phyloP scores from a whole-genome alignment of 2,113 vertebrate species.

The Gavia stellata region DNA sequence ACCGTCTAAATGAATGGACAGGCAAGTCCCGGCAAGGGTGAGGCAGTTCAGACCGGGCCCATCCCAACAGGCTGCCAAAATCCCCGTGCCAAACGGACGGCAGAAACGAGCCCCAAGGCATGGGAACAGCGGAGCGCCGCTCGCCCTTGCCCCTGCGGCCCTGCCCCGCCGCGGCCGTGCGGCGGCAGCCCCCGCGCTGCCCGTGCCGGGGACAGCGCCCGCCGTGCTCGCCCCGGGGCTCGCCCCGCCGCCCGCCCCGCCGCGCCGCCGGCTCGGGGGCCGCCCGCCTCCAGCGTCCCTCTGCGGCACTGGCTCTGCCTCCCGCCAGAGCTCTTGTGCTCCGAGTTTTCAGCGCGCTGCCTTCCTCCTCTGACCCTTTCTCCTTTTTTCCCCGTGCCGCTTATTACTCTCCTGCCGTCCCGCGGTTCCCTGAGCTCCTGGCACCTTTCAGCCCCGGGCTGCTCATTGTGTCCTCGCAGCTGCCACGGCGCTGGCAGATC shows the following conservation, averaged over 20 bases:
- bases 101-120: not conserved
- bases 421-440: not conserved
- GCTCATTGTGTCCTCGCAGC: not conserved
- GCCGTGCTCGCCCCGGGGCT: not conserved
- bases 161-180: accelerated
- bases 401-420: not conserved
- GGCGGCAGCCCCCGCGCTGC: no score
- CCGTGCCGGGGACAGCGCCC: not conserved
- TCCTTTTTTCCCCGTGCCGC: not conserved
- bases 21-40: not conserved
- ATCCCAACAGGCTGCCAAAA: not conserved
- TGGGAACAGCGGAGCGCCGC: accelerated
- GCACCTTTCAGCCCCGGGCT: not conserved
- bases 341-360: not conserved
- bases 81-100: accelerated
- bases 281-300: not conserved
- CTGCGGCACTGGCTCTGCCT: not conserved
- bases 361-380: not conserved
- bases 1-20: not conserved
- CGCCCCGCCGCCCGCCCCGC: not conserved
- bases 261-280: not conserved
- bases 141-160: accelerated
- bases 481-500: not conserved
- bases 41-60: not conserved
- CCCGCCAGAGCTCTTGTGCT: not conserved